These are phyloP conservation scores for Nematolebias whitei DNA, from an alignment of 2,113 vertebrate genomes.

Conservation along the genomic window DNA sequence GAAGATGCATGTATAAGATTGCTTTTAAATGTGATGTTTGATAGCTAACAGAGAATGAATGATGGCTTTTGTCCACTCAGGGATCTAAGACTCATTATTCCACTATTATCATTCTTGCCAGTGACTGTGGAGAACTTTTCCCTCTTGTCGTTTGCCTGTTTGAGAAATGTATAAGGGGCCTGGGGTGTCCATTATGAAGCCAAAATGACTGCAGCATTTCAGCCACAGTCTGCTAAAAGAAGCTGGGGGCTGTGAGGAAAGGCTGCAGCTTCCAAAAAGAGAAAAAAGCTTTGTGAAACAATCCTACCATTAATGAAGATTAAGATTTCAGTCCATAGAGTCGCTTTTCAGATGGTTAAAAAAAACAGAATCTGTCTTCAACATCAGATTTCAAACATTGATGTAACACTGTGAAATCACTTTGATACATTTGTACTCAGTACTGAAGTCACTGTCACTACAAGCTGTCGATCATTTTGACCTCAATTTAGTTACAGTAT, in stretches of 20 bases:
- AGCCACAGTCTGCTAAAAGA: slow-evolving; percentile 31
- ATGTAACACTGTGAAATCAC: not conserved
- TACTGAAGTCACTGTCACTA: not conserved
- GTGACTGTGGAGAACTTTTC: slow-evolving; percentile 52
- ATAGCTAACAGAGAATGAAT: slow-evolving; percentile 57
- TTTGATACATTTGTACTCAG: not conserved
- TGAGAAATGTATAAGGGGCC: slow-evolving; percentile 55
- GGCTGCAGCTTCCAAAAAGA: not conserved
- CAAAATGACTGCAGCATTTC: slow-evolving; percentile 54
- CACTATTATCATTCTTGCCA: slow-evolving; percentile 71
- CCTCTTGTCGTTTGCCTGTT: slow-evolving; percentile 56
- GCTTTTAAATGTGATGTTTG: slow-evolving; percentile 36
- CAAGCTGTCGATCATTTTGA: not conserved
- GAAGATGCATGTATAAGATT: slow-evolving; percentile 21
- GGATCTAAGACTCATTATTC: slow-evolving; percentile 73
- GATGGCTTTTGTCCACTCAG: slow-evolving; percentile 60
- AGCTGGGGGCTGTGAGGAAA: not conserved
- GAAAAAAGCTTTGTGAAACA: too few relatives aligned
- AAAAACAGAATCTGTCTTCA: not conserved
- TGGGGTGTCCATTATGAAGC: slow-evolving; percentile 58
- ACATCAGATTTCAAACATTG: not conserved
- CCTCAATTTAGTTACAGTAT: not conserved
- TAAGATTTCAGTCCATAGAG: not conserved
- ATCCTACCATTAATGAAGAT: not conserved
- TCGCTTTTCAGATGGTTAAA: not conserved